Evolutionary conservation across 2,113 vertebrate species (phyloP), one percentile per base, ranked within the genome.

Genomic region (Petaurus breviceps): DNA sequence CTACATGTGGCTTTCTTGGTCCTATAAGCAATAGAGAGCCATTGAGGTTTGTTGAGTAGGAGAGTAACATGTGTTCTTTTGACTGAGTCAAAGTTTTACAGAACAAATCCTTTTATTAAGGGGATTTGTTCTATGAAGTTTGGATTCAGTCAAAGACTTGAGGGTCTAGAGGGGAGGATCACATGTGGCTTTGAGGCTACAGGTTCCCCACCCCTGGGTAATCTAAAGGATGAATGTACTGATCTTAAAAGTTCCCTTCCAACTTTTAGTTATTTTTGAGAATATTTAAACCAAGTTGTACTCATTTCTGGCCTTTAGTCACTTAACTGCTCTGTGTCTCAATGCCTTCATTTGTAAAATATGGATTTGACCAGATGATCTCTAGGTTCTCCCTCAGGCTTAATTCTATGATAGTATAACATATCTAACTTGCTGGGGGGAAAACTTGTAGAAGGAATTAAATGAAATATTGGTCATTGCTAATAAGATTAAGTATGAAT

Each of bases 361-460:
- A 7, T 43, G 37, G 23, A 43, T 43, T 84, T 84, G n/a, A 84
- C 68, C 19, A 43, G n/a, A 43, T 43, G 19, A 84, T 19, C 7
- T 84, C n/a, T 84, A 84, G 19, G n/a, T 43, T 84, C 16, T 84
- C 68, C 19, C n/a, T 14, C n/a, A 84, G 37, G 16, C 43, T 84
- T 22, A 43, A n/a, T n/a, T n/a, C 16, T 77, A 19, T 77, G 14
- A 43, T 43, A 19, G 0, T 84, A 43, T 22, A 54, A 84, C 14
- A 24, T 49, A 11, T 4, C 10, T 93, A 9, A 5, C 68, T 43
- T 84, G 37, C 5, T 43, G 25, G 9, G 49, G 25, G 26, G 37
- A 91, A 8, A 92, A 91, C 92, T 92, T 95, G 68, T 28, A 14
- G 31, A 94, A 96, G n/a, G 54, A 92, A 91, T 52, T 31, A 19